Evolutionary conservation across 2,888 invertebrate species (phyloP), one percentile per base, ranked within the genome.

Genomic region (Baccha elongata): DNA sequence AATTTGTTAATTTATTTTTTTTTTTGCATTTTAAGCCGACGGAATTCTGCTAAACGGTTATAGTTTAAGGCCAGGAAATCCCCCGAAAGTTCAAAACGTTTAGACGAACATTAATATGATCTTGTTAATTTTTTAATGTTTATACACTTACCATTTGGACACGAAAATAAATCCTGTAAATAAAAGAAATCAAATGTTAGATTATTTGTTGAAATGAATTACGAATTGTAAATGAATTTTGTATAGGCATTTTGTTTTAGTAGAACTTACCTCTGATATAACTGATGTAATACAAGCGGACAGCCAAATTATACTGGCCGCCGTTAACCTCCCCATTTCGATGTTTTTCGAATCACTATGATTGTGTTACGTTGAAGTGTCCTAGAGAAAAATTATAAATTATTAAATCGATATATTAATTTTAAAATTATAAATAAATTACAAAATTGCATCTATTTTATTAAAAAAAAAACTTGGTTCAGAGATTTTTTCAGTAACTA

Each of bases 281-380:
- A 85, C 85, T 62, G 84, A 69, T 68, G 86, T 83, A 85, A 88
- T 85, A 86, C 89, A 87, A 87, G 89, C 90, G 90, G 91, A 90
- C 89, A 91, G 91, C 91, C 91, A 90, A 89, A 88, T 86, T 76
- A 88, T 86, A 87, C 88, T 90, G 90, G 89, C 90, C 88, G 91
- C 90, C 91, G 89, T 88, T 87, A 88, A 84, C 86, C 88, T 87
- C 87, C 87, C 87, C 91, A 91, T 91, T 71, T 87, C 88, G 85
- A 55, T 67, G 58, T 75, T 73, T 52, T 68, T 72, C 32, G 50
- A 52, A 35, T 64, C 78, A 72, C 72, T 72, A 67, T 78, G 73
- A 26, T 35, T 42, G 53, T 74, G 53, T 64, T 44, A 58, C 48
- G 62, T 44, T 67, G 55, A 64, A 46, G 60, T 69, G 76, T 21